Percentiles rank a stretch among this genome's conserved stretches.
These are phyloP conservation scores for Olivierus martensii DNA, from an alignment of 1,140 invertebrate species.

Conservation along the genomic window DNA sequence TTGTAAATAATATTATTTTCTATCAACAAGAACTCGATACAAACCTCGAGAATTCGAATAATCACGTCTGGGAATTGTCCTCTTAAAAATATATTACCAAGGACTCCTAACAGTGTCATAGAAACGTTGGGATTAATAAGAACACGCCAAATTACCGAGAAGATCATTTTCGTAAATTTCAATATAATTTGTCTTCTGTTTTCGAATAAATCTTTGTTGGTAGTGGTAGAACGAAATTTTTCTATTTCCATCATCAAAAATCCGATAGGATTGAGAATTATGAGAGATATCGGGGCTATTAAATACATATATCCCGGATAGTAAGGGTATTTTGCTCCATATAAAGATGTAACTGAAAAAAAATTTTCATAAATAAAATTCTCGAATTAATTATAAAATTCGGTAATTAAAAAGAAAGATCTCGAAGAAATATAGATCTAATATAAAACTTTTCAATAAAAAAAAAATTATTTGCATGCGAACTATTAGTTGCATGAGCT, in stretches of 20 bases:
- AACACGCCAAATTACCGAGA: constrained; percentile 45
- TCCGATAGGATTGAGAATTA: constrained; percentile 83
- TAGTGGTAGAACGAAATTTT: constrained; percentile 31
- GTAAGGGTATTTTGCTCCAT: constrained; percentile 58
- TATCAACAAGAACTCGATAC: too few species aligned
- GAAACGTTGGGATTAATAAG: constrained; percentile 77
- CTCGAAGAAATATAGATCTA: too few species aligned
- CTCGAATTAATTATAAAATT: too few species aligned
- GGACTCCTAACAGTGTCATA: constrained; percentile 80
- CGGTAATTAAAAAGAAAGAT: too few species aligned
- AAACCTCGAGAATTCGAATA: constrained; percentile 23
- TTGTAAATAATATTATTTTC: too few species aligned
- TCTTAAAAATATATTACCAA: constrained; percentile 64
- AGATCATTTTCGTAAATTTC: neutral
- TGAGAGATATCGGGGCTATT: constrained; percentile 81
- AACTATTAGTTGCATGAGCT: too few species aligned
- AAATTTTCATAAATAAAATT: too few species aligned
- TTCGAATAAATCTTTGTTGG: constrained; percentile 19
- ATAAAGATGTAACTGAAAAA: constrained; percentile 36
- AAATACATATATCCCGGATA: constrained; percentile 85
- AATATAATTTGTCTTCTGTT: neutral
- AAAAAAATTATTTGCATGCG: too few species aligned
- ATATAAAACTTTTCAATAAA: too few species aligned
- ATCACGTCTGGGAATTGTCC: constrained; percentile 3
- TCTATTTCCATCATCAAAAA: constrained; percentile 81